A percentile compares a stretch with the other conserved stretches of the same genome.
Conservation (phyloP, 2,888 invertebrate species). For the Lithophane semibrunnea region DNA sequence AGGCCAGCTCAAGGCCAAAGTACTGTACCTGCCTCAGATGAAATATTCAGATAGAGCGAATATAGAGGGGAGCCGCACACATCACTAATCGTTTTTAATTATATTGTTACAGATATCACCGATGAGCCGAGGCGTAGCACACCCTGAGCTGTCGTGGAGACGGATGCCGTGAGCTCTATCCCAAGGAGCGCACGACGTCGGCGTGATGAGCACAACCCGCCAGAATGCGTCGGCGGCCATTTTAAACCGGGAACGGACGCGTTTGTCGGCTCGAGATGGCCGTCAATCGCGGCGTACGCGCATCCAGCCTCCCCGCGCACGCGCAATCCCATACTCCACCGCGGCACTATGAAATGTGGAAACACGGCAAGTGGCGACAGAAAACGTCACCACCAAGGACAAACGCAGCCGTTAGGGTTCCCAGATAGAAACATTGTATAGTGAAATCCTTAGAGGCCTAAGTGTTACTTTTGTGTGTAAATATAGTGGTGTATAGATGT, state of each 20-base stretch:
- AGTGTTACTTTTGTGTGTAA: constrained; percentile 88
- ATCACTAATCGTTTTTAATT: constrained; percentile 23
- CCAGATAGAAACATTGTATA: constrained; percentile 86
- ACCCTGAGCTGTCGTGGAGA: constrained; percentile 73
- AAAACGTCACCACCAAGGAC: constrained; percentile 89
- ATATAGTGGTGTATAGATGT: constrained; percentile 88
- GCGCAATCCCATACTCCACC: constrained; percentile 80
- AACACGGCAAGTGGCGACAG: constrained; percentile 95
- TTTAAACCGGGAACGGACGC: constrained; percentile 88
- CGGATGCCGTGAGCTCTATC: constrained; percentile 87
- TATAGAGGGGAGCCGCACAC: background rate
- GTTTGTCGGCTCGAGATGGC: constrained; percentile 89
- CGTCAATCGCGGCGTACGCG: constrained; percentile 82
- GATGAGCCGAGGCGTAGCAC: constrained; percentile 77
- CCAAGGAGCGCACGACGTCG: constrained; percentile 85
- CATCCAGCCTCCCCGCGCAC: constrained; percentile 80
- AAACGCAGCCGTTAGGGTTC: constrained; percentile 87
- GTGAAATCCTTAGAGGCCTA: constrained; percentile 86
- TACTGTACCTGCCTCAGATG: background rate
- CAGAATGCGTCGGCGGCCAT: constrained; percentile 89
- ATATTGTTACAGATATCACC: constrained; percentile 82
- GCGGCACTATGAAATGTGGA: constrained; percentile 93
- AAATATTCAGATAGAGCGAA: background rate
- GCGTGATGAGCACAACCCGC: constrained; percentile 90
- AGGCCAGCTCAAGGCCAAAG: background rate